Evolutionary conservation across 2,113 vertebrate genomes (phyloP), one percentile per base, ranked within the genome.

Genomic region (Pandion haliaetus): DNA sequence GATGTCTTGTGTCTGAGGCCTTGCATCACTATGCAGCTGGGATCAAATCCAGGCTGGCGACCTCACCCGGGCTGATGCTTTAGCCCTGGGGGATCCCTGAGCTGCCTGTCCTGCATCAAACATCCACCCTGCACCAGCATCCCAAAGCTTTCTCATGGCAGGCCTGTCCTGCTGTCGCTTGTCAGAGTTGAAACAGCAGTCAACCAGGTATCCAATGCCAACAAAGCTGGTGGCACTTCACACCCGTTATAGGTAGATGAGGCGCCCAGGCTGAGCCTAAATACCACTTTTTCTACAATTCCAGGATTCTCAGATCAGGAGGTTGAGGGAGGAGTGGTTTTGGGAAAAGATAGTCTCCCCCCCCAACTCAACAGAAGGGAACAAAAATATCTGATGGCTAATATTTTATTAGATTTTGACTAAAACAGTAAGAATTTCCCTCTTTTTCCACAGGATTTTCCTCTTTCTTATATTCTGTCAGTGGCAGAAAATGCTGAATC

Each of bases 401-500:
- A 16, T 49, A 82, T n/a, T 89, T 91, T 82, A 70, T 70, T 65
- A 72, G 36, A 29, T 61, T 90, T 94, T 86, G 36, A 57, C 54
- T 72, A 58, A 8, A 91, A 76, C 31, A 61, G 17, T 5, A 78
- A 38, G n/a, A 54, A 86, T 5, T 58, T 85, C 52, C 52, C 20
- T 84, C 23, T 20, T 63, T 83, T 82, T 44, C 10, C 28, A 77
- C 26, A 77, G 44, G 69, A 21, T 77, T 77, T 91, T 10, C 40
- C 31, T 20, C 10, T 49, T 95, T 84, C 63, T 84, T 69, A 50
- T 38, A 50, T 63, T 84, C 42, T 93, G 29, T 57, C 71, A 86
- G 73, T 31, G 31, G 55, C 61, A 96, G 44, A 97, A 96, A 96
- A 88, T 92, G 95, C 90, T 96, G 95, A 96, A 94, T 97, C 97